Conservation (phyloP, 2,797 vertebrate genomes). For the Pelodytes ibericus region DNA sequence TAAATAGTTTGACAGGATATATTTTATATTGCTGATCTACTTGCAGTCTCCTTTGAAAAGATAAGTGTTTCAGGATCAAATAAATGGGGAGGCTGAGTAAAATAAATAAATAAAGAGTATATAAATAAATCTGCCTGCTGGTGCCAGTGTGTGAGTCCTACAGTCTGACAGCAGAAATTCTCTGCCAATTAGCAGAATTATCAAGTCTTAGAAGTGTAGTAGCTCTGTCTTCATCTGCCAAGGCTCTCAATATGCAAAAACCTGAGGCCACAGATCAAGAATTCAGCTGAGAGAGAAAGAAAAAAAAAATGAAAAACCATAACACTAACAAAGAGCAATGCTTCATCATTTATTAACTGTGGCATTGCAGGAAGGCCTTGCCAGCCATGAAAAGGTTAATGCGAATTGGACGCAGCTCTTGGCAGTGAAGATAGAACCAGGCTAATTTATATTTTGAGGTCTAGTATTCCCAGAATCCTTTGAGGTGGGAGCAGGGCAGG, state of each 20-base stretch:
- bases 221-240: constrained; percentile 45
- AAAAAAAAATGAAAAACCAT: not conserved
- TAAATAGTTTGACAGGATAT: constrained; percentile 24
- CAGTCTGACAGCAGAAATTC: constrained; percentile 46
- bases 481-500: not conserved
- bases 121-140: constrained; percentile 35
- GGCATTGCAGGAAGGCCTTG: not conserved
- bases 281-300: constrained; percentile 39
- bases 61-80: constrained; percentile 42
- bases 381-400: not conserved
- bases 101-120: not conserved
- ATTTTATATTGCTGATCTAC: constrained; percentile 38
- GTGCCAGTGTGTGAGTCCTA: constrained; percentile 49
- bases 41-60: constrained; percentile 18
- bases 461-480: not conserved
- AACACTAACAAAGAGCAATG: not conserved
- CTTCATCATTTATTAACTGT: constrained; percentile 9
- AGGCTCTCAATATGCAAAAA: constrained; percentile 32
- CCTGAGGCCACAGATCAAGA: constrained; percentile 28
- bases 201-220: constrained; percentile 43
- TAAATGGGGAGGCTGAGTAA: constrained; percentile 22
- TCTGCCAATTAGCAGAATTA: constrained; percentile 55
- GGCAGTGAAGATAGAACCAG: not conserved
- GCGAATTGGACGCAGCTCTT: not conserved
- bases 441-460: constrained; percentile 13